Evolutionary conservation across 1,140 invertebrate genomes (phyloP), one percentile per base, ranked within the genome.

Genomic region (Zaprionus africanus): DNA sequence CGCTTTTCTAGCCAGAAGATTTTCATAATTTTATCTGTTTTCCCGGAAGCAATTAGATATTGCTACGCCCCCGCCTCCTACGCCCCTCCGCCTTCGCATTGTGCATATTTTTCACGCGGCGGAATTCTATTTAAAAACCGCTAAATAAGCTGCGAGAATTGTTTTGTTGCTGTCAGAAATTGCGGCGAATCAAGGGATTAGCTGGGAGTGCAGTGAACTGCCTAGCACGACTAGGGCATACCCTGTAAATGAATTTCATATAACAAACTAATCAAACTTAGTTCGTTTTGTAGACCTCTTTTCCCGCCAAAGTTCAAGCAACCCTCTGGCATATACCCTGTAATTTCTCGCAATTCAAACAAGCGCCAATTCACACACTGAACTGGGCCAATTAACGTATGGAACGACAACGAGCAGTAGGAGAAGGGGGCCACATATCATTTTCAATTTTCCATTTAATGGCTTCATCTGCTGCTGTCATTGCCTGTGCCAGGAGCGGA

Each of bases 401-500:
- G 71, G n/a, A 17, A 19, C 41, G 41, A 43, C 41, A 6, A 43
- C 41, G n/a, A 43, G 2, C 9, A 11, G 28, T 1, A 22, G 22
- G 1, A 22, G 22, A 22, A 22, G 22, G 38, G 64, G 51, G 73
- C 54, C 12, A 11, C 62, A 79, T 79, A 82, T 90, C 81, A 88
- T 90, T 90, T 90, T 85, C 76, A 90, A 88, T 90, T 90, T 90
- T 85, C 76, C 70, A 90, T 90, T 88, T 90, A 88, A 88, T 90
- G 83, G 81, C 85, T 88, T 88, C 85, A 88, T 88, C 82, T 51
- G 72, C 31, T 56, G 36, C n/a, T 43, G 22, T 22, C 22, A 22
- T 22, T 22, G 22, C 1, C 22, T 22, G 22, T 22, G 46, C 36
- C 28, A 53, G 56, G 36, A 69, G 72, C 63, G 38, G 36, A 64